Conservation (phyloP, 1,140 invertebrate genomes). For the Brachionus manjavacas region DNA sequence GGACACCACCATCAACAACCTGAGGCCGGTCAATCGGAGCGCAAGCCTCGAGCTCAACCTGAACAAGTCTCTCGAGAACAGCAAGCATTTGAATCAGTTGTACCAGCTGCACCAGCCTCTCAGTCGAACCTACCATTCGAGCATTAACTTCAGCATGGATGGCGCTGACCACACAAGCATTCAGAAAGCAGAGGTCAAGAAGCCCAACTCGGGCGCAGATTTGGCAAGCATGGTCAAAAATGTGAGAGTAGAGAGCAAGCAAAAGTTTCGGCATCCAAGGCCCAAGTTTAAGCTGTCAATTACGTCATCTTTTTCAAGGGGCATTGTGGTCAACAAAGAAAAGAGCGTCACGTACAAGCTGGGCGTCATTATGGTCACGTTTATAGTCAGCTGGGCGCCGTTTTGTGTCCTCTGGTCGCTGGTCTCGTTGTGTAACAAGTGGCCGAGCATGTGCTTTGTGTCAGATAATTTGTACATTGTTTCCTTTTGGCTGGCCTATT, state of each 20-base stretch:
- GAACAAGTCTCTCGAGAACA: background rate
- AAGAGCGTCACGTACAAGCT: conserved; percentile 41
- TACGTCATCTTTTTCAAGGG: background rate
- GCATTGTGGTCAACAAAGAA: conserved; percentile 1
- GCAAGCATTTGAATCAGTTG: background rate
- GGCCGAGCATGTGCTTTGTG: conserved; percentile 3
- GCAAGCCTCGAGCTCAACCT: background rate
- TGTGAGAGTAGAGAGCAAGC: background rate
- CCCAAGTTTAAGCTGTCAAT: conserved; percentile 6
- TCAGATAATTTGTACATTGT: conserved; percentile 38
- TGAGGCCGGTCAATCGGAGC: background rate
- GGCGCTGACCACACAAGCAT: too few species aligned
- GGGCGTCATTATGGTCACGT: conserved; percentile 43
- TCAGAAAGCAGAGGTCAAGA: background rate
- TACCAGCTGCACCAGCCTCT: background rate
- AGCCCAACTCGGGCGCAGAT: background rate
- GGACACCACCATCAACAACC: background rate
- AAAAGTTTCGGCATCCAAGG: background rate
- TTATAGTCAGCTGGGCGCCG: conserved; percentile 45
- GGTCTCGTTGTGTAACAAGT: conserved; percentile 36
- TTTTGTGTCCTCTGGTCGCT: conserved; percentile 45
- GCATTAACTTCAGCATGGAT: background rate
- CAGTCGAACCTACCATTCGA: conserved; percentile 7
- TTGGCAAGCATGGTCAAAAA: background rate
- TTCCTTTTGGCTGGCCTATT: conserved; percentile 45